Percentiles rank a stretch among this genome's conserved stretches.
phyloP scores from a whole-genome alignment of 1,140 invertebrate species.

The Formica exsecta region DNA sequence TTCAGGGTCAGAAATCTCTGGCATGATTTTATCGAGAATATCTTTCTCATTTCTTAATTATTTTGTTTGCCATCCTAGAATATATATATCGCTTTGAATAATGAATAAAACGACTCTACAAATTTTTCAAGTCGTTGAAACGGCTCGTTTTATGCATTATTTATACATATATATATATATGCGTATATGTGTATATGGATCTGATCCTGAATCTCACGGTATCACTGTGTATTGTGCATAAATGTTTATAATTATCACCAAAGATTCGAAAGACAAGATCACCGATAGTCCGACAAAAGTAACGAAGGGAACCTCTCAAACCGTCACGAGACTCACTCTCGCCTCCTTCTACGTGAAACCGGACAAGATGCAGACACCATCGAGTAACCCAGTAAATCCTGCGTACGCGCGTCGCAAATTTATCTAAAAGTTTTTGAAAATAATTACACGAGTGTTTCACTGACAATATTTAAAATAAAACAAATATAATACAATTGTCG shows the following conservation, averaged over 20 bases:
- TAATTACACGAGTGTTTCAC: neutral
- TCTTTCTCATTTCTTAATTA: neutral
- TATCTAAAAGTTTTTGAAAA: neutral
- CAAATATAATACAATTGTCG: neutral
- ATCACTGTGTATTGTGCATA: neutral
- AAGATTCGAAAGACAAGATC: neutral
- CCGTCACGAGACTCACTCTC: constrained; percentile 68
- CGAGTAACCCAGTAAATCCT: constrained; percentile 3
- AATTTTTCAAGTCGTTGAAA: neutral
- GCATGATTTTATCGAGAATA: neutral
- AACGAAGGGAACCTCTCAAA: constrained; percentile 57
- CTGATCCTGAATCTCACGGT: neutral
- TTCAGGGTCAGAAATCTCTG: constrained; percentile 5
- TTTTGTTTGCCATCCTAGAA: neutral
- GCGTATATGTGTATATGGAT: neutral
- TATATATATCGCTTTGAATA: too few species aligned
- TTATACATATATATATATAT: too few species aligned
- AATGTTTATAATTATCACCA: neutral
- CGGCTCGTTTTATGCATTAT: too few species aligned
- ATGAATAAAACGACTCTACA: neutral
- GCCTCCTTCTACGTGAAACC: constrained; percentile 70
- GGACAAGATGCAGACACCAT: constrained; percentile 71
- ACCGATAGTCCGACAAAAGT: neutral
- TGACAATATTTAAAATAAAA: neutral
- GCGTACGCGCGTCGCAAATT: neutral